Conservation (phyloP, 2,888 invertebrate species). For the Aplocera efformata region DNA sequence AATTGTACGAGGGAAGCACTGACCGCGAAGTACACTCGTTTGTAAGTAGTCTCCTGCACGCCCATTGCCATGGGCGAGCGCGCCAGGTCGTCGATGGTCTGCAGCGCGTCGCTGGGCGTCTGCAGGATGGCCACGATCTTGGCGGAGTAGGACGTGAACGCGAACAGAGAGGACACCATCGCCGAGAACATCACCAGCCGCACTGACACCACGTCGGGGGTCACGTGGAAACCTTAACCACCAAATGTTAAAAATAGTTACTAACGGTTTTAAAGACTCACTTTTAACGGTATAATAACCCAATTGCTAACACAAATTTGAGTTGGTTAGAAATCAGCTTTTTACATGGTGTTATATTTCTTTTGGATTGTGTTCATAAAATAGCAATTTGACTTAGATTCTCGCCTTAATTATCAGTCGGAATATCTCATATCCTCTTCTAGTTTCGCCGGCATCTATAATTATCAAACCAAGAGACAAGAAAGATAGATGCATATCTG, state of each 20-base stretch:
- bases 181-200: conserved; percentile 79
- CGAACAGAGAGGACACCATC: conserved; percentile 77
- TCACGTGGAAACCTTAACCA: conserved; percentile 38
- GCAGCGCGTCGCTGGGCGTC: conserved; percentile 81
- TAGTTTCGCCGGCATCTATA: too few species aligned
- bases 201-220: conserved; percentile 69
- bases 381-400: too few species aligned
- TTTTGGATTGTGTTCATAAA: background rate
- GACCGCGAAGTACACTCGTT: conserved; percentile 78
- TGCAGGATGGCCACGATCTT: conserved; percentile 83
- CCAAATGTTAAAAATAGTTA: too few species aligned
- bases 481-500: too few species aligned
- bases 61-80: conserved; percentile 78
- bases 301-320: too few species aligned
- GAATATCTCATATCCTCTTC: too few species aligned
- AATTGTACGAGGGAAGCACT: conserved; percentile 17
- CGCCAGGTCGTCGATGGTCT: conserved; percentile 75
- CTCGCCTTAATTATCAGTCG: too few species aligned
- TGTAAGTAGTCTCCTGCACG: conserved; percentile 82
- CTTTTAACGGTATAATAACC: too few species aligned
- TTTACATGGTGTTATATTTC: too few species aligned
- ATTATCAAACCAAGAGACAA: too few species aligned
- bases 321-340: too few species aligned
- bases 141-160: conserved; percentile 84
- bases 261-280: too few species aligned